Percentiles rank a stretch among this genome's conserved stretches.
These are phyloP conservation scores for Gymnoscelis rufifasciata DNA, from an alignment of 2,888 invertebrate genomes.

Conservation along the genomic window DNA sequence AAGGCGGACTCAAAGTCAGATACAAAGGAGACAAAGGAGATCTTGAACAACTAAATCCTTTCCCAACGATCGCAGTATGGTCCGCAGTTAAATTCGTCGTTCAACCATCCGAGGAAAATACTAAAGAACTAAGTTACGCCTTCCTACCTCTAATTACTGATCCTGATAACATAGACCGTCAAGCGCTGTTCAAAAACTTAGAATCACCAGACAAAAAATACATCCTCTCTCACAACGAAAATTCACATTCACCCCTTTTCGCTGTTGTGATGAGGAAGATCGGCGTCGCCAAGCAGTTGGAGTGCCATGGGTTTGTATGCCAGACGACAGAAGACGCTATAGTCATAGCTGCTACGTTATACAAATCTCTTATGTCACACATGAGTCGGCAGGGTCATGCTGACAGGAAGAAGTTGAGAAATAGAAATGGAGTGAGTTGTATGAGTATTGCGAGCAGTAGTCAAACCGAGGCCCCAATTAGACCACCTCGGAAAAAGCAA, in stretches of 20 bases:
- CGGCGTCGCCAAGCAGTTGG: conserved; percentile 87
- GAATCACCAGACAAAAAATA: conserved; percentile 77
- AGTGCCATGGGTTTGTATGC: conserved; percentile 95
- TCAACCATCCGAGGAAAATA: conserved; percentile 79
- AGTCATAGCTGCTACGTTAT: conserved; percentile 93
- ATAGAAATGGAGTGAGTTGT: conserved; percentile 86
- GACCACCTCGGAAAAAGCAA: conserved; percentile 88
- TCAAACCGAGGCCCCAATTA: conserved; percentile 73
- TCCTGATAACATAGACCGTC: conserved; percentile 87
- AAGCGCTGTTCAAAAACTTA: conserved; percentile 81
- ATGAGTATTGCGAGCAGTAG: conserved; percentile 85
- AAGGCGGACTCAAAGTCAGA: conserved; percentile 85
- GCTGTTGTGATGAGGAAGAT: conserved; percentile 93
- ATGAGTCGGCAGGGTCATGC: conserved; percentile 81
- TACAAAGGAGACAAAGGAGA: conserved; percentile 82
- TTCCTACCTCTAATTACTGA: conserved; percentile 92
- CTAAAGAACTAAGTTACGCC: conserved; percentile 81
- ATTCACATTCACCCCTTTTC: conserved; percentile 89
- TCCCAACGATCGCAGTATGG: conserved; percentile 95
- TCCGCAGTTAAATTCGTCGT: conserved; percentile 92
- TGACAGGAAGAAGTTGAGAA: conserved; percentile 81
- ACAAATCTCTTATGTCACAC: conserved; percentile 91
- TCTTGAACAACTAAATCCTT: conserved; percentile 86
- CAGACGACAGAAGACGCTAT: conserved; percentile 94
- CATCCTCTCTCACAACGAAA: conserved; percentile 78